Evolutionary conservation across 1,140 invertebrate species (phyloP).

Genomic region (Drosophila carrolli): DNA sequence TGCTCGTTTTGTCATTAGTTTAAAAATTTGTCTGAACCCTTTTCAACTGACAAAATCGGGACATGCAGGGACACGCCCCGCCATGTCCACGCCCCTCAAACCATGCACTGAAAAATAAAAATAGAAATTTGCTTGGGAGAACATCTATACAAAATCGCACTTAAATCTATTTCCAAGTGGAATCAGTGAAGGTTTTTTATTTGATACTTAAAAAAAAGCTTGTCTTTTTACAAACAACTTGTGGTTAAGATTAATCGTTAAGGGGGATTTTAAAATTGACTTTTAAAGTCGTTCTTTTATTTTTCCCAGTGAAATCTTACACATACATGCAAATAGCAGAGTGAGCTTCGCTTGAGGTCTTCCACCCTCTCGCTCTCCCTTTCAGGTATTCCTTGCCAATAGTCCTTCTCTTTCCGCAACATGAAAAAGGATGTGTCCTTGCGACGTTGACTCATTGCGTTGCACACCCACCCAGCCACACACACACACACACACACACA

Average conservation of each 20-base stretch:
- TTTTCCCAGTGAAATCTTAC: slow-evolving; percentile 1
- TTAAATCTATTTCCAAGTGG: too few species aligned
- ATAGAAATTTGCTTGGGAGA: too few species aligned
- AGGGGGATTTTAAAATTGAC: too few species aligned
- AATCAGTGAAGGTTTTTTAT: too few species aligned
- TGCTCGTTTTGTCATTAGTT: slow-evolving; percentile 74
- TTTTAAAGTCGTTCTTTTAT: neutral
- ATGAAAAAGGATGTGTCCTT: slow-evolving; percentile 68
- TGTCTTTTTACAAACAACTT: too few species aligned
- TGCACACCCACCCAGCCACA: slow-evolving; percentile 4
- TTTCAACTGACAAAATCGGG: slow-evolving; percentile 73
- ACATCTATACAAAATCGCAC: too few species aligned
- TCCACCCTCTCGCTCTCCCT: neutral
- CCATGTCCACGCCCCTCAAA: slow-evolving; percentile 10
- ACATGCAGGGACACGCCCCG: slow-evolving; percentile 21
- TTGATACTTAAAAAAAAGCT: too few species aligned
- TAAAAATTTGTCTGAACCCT: slow-evolving; percentile 75
- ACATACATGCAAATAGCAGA: slow-evolving; percentile 8
- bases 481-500: slow-evolving; percentile 1
- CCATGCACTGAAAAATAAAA: neutral
- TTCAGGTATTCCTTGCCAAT: slow-evolving; percentile 12
- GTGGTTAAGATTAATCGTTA: too few species aligned
- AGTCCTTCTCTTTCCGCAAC: slow-evolving; percentile 22
- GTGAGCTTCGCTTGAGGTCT: slow-evolving; percentile 56
- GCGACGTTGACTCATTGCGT: slow-evolving; percentile 66